phyloP scores from a whole-genome alignment of 2,888 invertebrate species.

The Teinopalpus imperialis region DNA sequence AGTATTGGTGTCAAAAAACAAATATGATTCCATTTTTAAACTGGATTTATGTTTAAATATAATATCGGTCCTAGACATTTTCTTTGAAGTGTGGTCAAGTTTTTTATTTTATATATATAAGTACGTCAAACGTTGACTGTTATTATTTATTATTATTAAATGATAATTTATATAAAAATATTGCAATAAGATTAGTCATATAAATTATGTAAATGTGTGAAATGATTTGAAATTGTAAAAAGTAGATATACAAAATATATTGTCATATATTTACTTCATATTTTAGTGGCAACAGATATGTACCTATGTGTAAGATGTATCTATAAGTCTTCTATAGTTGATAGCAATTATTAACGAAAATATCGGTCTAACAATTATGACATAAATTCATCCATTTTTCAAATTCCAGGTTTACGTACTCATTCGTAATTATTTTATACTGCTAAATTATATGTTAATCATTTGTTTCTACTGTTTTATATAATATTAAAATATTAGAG shows the following conservation, averaged over 20 bases:
- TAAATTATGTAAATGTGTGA: slow-evolving; percentile 19
- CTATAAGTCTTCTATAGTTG: slow-evolving; percentile 12
- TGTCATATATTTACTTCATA: slow-evolving; percentile 11
- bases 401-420: slow-evolving; percentile 8
- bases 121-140: slow-evolving; percentile 12
- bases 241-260: slow-evolving; percentile 16
- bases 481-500: slow-evolving; percentile 18
- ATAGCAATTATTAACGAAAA: slow-evolving; percentile 6
- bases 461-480: slow-evolving; percentile 19
- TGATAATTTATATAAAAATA: neutral
- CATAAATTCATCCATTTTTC: slow-evolving; percentile 20
- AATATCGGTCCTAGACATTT: too few species aligned
- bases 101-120: neutral
- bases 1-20: too few species aligned
- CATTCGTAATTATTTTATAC: slow-evolving; percentile 5
- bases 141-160: neutral
- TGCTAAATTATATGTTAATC: slow-evolving; percentile 9
- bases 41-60: too few species aligned
- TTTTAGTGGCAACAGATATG: slow-evolving; percentile 2
- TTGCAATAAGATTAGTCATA: neutral
- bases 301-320: neutral
- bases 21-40: too few species aligned
- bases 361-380: slow-evolving; percentile 15
- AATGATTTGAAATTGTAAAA: slow-evolving; percentile 24
- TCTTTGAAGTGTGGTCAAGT: too few species aligned